Percentiles rank a stretch among this genome's conserved stretches.
phyloP scores from a whole-genome alignment of 2,888 invertebrate genomes.

The Tipula vernalis region DNA sequence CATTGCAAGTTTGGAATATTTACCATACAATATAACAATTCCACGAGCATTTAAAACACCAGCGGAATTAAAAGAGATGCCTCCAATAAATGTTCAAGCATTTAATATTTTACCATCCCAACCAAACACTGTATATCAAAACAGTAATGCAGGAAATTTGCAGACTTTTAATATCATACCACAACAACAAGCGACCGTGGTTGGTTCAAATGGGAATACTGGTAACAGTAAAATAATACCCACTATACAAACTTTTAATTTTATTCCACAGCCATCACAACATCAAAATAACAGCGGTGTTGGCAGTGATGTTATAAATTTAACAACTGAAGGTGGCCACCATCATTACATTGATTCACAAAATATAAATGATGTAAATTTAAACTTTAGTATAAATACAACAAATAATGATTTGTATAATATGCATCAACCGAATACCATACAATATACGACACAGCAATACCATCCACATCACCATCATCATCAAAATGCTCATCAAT shows the following conservation, averaged over 20 bases:
- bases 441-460: conserved; percentile 16
- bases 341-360: neutral
- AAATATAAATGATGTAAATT: conserved; percentile 13
- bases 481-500: conserved; percentile 14
- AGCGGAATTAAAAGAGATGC: conserved; percentile 15
- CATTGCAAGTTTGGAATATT: conserved; percentile 18
- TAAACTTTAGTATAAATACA: conserved; percentile 15
- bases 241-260: conserved; percentile 17
- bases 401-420: conserved; percentile 14
- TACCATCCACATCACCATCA: conserved; percentile 16
- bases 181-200: conserved; percentile 14
- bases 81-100: conserved; percentile 16
- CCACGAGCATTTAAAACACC: conserved; percentile 16
- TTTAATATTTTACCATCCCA: conserved; percentile 15
- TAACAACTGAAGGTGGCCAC: neutral
- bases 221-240: conserved; percentile 13
- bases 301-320: neutral
- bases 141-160: neutral
- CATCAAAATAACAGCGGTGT: conserved; percentile 12
- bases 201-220: neutral
- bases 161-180: conserved; percentile 9
- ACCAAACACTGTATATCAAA: neutral
- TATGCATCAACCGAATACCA: conserved; percentile 15
- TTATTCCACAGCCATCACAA: conserved; percentile 16
- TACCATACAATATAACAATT: conserved; percentile 7